Conservation (phyloP, 2,113 vertebrate species). For the Alligator sinensis region DNA sequence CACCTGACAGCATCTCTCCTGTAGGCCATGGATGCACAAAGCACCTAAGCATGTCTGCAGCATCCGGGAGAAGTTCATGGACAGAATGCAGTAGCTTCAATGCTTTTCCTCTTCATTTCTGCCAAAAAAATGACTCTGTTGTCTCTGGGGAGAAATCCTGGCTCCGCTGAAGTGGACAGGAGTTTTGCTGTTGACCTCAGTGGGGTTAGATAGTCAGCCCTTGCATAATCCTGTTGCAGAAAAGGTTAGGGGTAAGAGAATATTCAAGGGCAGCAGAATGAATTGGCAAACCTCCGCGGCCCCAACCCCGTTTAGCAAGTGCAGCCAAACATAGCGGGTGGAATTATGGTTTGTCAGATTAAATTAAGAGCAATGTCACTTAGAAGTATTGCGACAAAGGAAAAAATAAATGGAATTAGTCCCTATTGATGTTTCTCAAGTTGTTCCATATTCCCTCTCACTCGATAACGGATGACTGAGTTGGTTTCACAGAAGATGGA, state of each 20-base stretch:
- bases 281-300: neutral
- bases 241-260: neutral
- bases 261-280: fast-evolving
- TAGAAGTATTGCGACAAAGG: constrained; percentile 53
- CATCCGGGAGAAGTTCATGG: fast-evolving
- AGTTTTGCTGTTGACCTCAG: fast-evolving
- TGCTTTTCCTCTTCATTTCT: fast-evolving
- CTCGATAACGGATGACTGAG: constrained; percentile 59
- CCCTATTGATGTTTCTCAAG: constrained; percentile 53
- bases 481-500: constrained; percentile 64
- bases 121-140: neutral
- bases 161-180: neutral
- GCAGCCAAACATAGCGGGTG: neutral
- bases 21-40: neutral
- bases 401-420: constrained; percentile 43
- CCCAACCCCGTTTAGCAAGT: neutral
- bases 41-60: neutral
- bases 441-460: constrained; percentile 56
- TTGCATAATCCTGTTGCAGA: fast-evolving
- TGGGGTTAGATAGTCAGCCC: neutral
- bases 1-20: too few species aligned
- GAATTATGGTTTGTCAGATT: neutral
- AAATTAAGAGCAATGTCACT: constrained; percentile 36
- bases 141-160: fast-evolving
- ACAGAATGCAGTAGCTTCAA: fast-evolving